A percentile compares a stretch with the other conserved stretches of the same genome.
phyloP scores from a whole-genome alignment of 2,888 invertebrate species.

The Poecilus cupreus region DNA sequence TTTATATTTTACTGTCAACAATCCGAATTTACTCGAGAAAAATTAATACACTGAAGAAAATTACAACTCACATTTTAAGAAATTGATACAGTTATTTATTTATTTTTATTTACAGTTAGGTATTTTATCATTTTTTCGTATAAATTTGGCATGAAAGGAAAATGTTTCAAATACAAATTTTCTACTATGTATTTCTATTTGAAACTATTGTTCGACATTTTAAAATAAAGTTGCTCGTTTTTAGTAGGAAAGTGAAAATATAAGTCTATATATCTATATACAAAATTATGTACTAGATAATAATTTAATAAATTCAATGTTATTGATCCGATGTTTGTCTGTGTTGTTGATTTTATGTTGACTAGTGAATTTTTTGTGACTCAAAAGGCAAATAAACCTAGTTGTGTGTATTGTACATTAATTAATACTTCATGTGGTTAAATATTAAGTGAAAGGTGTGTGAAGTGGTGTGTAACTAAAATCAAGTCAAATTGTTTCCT shows the following conservation, averaged over 20 bases:
- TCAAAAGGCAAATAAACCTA: slow-evolving; percentile 10
- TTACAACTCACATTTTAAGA: no score
- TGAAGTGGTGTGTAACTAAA: slow-evolving; percentile 25
- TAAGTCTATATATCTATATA: slow-evolving; percentile 51
- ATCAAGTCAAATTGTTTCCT: slow-evolving; percentile 15
- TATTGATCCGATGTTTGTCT: slow-evolving; percentile 59
- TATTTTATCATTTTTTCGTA: no score
- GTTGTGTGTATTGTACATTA: slow-evolving; percentile 23
- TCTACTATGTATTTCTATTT: no score
- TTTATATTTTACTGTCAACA: background rate
- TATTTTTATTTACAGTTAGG: no score
- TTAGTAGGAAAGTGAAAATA: background rate
- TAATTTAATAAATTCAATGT: slow-evolving; percentile 58
- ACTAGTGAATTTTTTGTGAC: slow-evolving; percentile 45
- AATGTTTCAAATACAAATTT: no score
- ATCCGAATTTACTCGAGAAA: no score
- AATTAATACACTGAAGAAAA: no score
- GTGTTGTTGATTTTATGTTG: slow-evolving; percentile 49
- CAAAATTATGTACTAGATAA: slow-evolving; percentile 57
- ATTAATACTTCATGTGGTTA: slow-evolving; percentile 6
- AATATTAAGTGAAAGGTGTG: slow-evolving; percentile 41
- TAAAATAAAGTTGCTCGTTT: background rate
- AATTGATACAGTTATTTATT: no score
- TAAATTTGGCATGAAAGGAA: no score
- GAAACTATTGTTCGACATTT: no score